Evolutionary conservation across 2,888 invertebrate genomes (phyloP).

Genomic region (Drosophila cracens): DNA sequence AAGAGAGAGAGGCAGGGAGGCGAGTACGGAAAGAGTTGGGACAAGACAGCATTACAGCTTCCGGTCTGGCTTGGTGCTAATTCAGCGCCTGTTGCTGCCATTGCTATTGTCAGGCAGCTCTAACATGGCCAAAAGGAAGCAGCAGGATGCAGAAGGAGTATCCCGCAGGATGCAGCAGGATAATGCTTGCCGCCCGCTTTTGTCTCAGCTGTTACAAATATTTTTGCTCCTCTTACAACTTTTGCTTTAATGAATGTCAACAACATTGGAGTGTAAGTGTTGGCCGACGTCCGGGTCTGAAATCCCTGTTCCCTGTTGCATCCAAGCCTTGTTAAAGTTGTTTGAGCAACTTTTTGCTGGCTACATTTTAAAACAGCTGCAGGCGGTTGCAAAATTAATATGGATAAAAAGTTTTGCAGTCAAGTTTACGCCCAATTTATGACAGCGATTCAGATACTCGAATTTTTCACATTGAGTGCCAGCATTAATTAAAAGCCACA

Average conservation of each 20-base stretch:
- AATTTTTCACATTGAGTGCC: background rate
- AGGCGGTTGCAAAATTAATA: slow-evolving; percentile 57
- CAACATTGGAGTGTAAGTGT: slow-evolving; percentile 62
- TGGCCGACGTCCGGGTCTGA: slow-evolving; percentile 22
- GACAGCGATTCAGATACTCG: slow-evolving; percentile 29
- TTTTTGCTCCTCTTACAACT: slow-evolving; percentile 40
- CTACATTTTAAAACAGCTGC: slow-evolving; percentile 47
- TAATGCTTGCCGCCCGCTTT: slow-evolving; percentile 41
- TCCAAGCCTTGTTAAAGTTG: slow-evolving; percentile 13
- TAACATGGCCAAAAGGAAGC: slow-evolving; percentile 27
- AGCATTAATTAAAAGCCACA: slow-evolving; percentile 41
- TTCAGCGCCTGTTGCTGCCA: slow-evolving; percentile 72
- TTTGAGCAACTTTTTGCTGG: slow-evolving; percentile 31
- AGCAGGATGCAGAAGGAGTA: slow-evolving; percentile 3
- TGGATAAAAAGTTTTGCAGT: slow-evolving; percentile 51
- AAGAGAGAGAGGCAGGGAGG: background rate
- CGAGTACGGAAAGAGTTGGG: background rate
- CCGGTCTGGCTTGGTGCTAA: slow-evolving; percentile 60
- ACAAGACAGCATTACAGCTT: slow-evolving; percentile 49
- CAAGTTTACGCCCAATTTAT: slow-evolving; percentile 69
- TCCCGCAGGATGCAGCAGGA: slow-evolving; percentile 29
- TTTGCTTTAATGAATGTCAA: slow-evolving; percentile 74
- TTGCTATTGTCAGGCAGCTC: slow-evolving; percentile 48
- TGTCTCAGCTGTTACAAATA: slow-evolving; percentile 52
- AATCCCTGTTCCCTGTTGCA: slow-evolving; percentile 2